phyloP scores from a whole-genome alignment of 1,140 invertebrate species.

The Pseudomyrmex dendroicus region DNA sequence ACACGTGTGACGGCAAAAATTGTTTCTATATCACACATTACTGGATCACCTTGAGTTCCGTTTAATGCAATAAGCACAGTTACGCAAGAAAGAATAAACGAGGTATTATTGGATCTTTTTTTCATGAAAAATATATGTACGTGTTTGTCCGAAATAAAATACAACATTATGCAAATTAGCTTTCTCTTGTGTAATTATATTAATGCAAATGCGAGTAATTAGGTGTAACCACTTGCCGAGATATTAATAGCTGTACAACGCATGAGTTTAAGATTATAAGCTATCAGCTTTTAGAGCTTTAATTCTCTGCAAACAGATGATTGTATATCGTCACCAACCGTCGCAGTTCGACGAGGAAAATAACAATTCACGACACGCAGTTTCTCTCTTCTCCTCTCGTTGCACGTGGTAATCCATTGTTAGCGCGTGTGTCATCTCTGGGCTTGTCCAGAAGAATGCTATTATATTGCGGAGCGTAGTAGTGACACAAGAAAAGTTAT shows the following conservation, averaged over 20 bases:
- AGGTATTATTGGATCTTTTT: background rate
- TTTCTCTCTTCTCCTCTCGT: background rate
- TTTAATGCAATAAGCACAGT: background rate
- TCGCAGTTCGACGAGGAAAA: conserved; percentile 29
- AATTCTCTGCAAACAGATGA: too few relatives aligned
- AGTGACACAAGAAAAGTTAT: conserved; percentile 17
- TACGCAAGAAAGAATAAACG: background rate
- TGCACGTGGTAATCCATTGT: conserved; percentile 62
- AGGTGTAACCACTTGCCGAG: background rate
- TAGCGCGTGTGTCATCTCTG: conserved; percentile 71
- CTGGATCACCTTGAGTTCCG: background rate
- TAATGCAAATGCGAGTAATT: background rate
- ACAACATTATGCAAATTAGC: background rate
- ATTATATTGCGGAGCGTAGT: conserved; percentile 47
- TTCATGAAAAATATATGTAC: background rate
- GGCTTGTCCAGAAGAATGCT: conserved; percentile 70
- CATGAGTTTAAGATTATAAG: background rate
- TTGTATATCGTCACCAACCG: conserved; percentile 11
- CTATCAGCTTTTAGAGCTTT: background rate
- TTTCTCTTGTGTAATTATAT: background rate
- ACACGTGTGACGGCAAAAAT: background rate
- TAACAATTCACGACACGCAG: conserved; percentile 4
- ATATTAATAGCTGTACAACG: background rate
- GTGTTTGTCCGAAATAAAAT: background rate
- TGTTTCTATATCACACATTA: background rate